These are phyloP conservation scores for Gallinago paraguaiae DNA, from an alignment of 2,113 vertebrate species.

Conservation along the genomic window DNA sequence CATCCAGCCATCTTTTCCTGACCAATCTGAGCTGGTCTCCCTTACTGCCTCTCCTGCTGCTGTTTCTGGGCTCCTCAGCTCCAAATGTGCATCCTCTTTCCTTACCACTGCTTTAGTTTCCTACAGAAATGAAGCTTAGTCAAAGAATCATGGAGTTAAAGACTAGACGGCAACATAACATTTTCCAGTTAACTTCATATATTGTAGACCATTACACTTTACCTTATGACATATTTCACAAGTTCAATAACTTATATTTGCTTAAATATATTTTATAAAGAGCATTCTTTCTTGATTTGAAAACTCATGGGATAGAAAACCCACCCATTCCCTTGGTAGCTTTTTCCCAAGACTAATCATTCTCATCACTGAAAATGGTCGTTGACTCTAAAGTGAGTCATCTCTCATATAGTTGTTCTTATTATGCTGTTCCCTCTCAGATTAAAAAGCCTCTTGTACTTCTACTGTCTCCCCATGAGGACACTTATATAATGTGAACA, in stretches of 20 bases:
- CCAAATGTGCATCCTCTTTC: background rate
- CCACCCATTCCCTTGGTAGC: background rate
- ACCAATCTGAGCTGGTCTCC: background rate
- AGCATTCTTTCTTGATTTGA: background rate
- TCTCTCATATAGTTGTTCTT: background rate
- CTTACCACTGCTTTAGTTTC: background rate
- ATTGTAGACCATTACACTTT: background rate
- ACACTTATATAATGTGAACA: slow-evolving; percentile 13
- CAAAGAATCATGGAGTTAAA: background rate
- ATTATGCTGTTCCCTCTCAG: background rate
- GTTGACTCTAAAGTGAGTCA: slow-evolving; percentile 8
- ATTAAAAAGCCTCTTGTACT: slow-evolving; percentile 14
- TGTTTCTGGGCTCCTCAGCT: background rate
- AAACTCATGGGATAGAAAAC: background rate
- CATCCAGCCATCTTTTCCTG: background rate
- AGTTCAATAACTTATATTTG: background rate
- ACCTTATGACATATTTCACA: background rate
- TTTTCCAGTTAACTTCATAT: background rate
- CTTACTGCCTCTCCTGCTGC: background rate
- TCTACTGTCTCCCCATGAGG: background rate
- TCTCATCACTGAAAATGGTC: background rate
- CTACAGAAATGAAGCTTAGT: background rate
- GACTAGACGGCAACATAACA: background rate
- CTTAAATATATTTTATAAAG: background rate
- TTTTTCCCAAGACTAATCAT: background rate